These are phyloP conservation scores for Apus apus DNA, from an alignment of 2,113 vertebrate genomes.

Conservation along the genomic window DNA sequence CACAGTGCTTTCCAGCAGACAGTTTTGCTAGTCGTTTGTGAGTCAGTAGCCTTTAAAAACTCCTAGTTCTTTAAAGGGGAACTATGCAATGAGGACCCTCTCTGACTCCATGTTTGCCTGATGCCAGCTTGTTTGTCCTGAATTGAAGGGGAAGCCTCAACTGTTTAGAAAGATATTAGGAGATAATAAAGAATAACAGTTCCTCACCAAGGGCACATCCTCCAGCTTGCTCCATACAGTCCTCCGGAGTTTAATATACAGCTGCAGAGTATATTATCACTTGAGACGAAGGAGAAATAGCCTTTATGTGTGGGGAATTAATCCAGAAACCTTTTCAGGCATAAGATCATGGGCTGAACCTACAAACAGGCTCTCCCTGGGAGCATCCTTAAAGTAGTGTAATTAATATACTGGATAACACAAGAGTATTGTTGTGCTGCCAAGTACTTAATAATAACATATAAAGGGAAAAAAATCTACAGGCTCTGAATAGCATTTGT, in stretches of 20 bases:
- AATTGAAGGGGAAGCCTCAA: neutral
- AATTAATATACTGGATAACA: conserved; percentile 47
- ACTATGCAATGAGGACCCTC: neutral
- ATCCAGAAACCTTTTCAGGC: neutral
- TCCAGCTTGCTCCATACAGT: neutral
- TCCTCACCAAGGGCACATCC: neutral
- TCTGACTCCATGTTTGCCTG: neutral
- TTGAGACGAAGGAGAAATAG: neutral
- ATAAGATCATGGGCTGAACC: conserved; percentile 27
- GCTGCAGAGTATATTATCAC: neutral
- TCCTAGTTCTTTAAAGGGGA: neutral
- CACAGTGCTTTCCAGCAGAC: neutral
- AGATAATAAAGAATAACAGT: neutral
- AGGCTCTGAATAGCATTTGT: conserved; percentile 18
- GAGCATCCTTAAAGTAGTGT: neutral
- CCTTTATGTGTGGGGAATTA: neutral
- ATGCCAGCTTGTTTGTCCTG: neutral
- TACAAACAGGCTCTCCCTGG: conserved; percentile 10
- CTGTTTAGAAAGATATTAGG: neutral
- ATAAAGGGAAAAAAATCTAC: conserved; percentile 38
- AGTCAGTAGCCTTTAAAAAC: neutral
- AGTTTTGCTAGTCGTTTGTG: neutral
- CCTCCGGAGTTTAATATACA: neutral
- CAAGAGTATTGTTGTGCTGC: conserved; percentile 43
- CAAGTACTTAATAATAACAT: conserved; percentile 51